A percentile compares a stretch with the other conserved stretches of the same genome.
phyloP scores from a whole-genome alignment of 2,113 vertebrate species.

The Notiomystis cincta region DNA sequence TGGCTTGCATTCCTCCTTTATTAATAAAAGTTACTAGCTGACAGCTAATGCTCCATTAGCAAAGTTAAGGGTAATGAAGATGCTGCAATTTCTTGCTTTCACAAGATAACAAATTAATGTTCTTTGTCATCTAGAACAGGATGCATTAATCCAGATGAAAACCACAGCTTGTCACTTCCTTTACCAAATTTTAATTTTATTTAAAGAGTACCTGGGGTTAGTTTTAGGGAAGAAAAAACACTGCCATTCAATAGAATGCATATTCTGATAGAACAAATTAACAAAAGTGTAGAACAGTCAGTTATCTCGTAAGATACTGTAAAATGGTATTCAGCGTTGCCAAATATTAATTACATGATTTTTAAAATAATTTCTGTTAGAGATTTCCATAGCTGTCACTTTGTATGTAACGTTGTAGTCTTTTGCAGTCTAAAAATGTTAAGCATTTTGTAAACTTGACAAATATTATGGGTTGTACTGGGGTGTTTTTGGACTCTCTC shows the following conservation, averaged over 20 bases:
- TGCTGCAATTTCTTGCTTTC: neutral
- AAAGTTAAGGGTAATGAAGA: neutral
- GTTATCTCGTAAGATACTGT: neutral
- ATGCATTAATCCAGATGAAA: neutral
- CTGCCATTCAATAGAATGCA: neutral
- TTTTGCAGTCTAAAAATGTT: neutral
- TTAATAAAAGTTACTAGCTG: neutral
- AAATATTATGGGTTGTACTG: neutral
- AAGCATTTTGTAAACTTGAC: neutral
- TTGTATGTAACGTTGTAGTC: neutral
- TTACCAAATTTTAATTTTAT: neutral
- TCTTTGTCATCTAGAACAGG: neutral
- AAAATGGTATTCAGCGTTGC: neutral
- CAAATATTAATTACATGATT: neutral
- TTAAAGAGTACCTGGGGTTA: neutral
- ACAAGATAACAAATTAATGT: neutral
- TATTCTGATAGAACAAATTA: neutral
- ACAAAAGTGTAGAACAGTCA: neutral
- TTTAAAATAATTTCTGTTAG: neutral
- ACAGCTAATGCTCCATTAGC: neutral
- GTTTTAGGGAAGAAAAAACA: neutral
- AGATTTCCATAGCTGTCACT: neutral
- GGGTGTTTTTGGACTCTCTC: neutral
- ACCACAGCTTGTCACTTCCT: neutral
- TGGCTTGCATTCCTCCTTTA: neutral